Evolutionary conservation across 2,888 invertebrate genomes (phyloP), one percentile per base, ranked within the genome.

Genomic region (Dusona sp.): DNA sequence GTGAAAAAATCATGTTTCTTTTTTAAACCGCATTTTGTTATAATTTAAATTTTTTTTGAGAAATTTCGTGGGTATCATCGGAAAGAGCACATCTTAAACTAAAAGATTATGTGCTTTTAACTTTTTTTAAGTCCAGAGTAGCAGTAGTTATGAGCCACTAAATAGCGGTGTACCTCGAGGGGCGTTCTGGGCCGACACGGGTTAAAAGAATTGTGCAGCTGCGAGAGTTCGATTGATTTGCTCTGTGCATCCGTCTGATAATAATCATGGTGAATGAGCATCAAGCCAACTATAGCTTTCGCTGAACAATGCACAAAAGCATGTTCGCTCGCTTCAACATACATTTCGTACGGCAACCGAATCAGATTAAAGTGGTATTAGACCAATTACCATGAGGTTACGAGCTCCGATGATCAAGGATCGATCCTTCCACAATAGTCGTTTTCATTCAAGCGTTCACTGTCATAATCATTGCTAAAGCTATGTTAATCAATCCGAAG

Each of bases 341-440:
- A 83, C 75, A 68, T 79, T 70, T 64, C 38, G 29, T 48, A 8
- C 13, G 70, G 4, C 68, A 45, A 33, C 79, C 73, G 65, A 75
- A 79, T 80, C 74, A 72, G 48, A 82, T 87, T 85, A 80, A 87
- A 77, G 54, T 78, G 45, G 72, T 80, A 85, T 87, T 85, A 72
- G 70, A 29, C 73, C 36, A 78, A 85, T 87, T 85, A 79, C 65
- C 57, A 65, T 48, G 77, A 29, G 38, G 72, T 79, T 54, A 25
- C 79, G 42, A 57, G 57, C 68, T 65, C 25, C 57, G 61, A 57
- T 80, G 67, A 80, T 73, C 75, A 22, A 73, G 72, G 48, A 64
- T 86, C 54, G 65, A 86, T 78, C 48, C 80, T 80, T 70, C 48
- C 82, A 51, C 68, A 75, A 25, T 45, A 19, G 67, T 68, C 48